These are phyloP conservation scores for Hirtodrosophila confusa DNA, from an alignment of 2,888 invertebrate species.

Conservation along the genomic window DNA sequence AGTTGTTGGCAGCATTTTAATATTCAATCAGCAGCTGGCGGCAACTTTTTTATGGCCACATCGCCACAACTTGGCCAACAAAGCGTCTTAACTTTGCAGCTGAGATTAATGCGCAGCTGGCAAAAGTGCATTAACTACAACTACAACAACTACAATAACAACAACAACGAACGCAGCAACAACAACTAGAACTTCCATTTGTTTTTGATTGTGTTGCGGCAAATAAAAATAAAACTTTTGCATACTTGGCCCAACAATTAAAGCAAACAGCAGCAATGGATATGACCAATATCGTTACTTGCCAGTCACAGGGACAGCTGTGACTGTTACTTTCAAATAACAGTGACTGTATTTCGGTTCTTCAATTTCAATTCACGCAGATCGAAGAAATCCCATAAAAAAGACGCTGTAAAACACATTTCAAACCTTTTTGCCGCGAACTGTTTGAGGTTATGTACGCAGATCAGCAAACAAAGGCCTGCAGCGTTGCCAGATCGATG, in stretches of 20 bases:
- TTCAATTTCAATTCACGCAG: too few relatives aligned
- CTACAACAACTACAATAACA: slow-evolving; percentile 4
- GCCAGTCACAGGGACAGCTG: too few relatives aligned
- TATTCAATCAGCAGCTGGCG: slow-evolving; percentile 76
- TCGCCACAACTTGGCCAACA: slow-evolving; percentile 41
- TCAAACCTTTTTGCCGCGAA: too few relatives aligned
- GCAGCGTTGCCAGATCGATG: too few relatives aligned
- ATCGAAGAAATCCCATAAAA: too few relatives aligned
- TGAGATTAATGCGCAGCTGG: slow-evolving; percentile 63
- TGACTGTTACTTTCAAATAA: too few relatives aligned
- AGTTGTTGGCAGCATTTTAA: slow-evolving; percentile 61
- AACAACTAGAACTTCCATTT: slow-evolving; percentile 24
- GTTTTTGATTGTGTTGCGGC: slow-evolving; percentile 48
- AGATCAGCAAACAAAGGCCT: too few relatives aligned
- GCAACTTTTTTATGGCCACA: slow-evolving; percentile 54
- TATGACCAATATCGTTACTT: too few relatives aligned
- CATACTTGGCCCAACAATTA: slow-evolving; percentile 49
- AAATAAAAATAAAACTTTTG: slow-evolving; percentile 49
- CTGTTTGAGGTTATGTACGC: too few relatives aligned
- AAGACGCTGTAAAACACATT: too few relatives aligned
- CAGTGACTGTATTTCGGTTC: too few relatives aligned
- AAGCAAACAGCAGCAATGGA: slow-evolving; percentile 12
- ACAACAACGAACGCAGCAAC: slow-evolving; percentile 4
- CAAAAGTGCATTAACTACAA: slow-evolving; percentile 43
- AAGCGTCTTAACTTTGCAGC: slow-evolving; percentile 38